Conservation (phyloP, 2,113 vertebrate genomes). For the Cynopterus brachyotis region DNA sequence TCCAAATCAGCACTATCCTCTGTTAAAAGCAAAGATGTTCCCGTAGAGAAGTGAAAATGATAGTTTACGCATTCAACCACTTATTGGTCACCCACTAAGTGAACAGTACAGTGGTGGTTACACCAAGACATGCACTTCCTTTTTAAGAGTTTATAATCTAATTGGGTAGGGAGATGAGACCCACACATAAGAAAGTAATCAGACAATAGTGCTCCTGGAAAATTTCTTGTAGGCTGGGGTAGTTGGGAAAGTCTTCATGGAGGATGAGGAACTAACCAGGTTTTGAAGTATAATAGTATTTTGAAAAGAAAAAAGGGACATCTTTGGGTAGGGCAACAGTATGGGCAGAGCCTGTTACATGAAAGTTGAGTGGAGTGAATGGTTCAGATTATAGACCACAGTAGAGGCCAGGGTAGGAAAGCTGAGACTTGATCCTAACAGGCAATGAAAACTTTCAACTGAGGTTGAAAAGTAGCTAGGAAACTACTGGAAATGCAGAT, state of each 20-base stretch:
- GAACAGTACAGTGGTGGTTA: neutral
- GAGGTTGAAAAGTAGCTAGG: neutral
- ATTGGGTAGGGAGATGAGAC: neutral
- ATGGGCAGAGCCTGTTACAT: neutral
- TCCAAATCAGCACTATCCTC: conserved; percentile 96
- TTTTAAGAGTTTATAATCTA: neutral
- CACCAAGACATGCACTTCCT: neutral
- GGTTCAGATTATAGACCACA: neutral
- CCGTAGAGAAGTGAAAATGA: neutral
- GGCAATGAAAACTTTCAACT: neutral
- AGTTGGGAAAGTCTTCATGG: neutral
- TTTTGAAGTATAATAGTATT: neutral
- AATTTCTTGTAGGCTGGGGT: neutral
- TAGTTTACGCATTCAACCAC: neutral
- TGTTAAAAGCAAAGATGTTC: conserved; percentile 72
- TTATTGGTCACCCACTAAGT: neutral
- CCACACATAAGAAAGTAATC: neutral
- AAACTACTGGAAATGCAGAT: neutral
- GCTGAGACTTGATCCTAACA: neutral
- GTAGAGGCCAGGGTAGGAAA: neutral
- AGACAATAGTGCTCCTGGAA: neutral
- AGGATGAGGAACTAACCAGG: neutral
- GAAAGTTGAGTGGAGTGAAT: neutral
- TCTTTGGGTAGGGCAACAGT: neutral
- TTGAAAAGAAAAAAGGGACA: neutral